These are phyloP conservation scores for Enteromius fasciolatus DNA, from an alignment of 2,797 vertebrate genomes.

Conservation along the genomic window DNA sequence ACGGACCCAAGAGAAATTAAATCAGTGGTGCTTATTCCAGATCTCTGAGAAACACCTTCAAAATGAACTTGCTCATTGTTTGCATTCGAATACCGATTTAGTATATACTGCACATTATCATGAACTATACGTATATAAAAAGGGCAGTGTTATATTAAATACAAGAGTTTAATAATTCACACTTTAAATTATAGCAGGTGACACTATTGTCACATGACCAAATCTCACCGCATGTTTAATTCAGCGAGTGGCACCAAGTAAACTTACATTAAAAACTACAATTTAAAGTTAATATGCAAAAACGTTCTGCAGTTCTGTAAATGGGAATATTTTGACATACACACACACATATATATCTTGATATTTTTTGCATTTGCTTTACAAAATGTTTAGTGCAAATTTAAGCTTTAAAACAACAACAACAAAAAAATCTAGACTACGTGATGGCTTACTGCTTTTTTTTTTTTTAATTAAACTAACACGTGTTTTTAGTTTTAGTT, in stretches of 20 bases:
- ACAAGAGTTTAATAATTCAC: background rate
- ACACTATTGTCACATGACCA: background rate
- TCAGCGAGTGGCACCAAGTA: background rate
- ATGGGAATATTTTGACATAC: too few species aligned
- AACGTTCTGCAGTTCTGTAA: too few species aligned
- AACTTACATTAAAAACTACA: background rate
- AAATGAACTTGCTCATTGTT: background rate
- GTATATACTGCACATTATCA: background rate
- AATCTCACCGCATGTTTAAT: background rate
- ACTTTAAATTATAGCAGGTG: background rate
- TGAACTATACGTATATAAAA: background rate
- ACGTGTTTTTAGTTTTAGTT: too few species aligned
- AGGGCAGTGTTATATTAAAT: background rate
- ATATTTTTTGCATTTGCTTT: too few species aligned
- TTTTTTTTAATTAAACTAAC: too few species aligned
- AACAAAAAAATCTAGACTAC: too few species aligned
- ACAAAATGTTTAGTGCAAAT: too few species aligned
- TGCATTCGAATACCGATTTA: background rate
- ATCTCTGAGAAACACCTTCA: background rate
- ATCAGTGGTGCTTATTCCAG: background rate
- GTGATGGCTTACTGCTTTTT: too few species aligned
- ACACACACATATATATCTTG: too few species aligned
- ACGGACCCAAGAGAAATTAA: background rate
- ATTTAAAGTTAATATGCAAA: too few species aligned
- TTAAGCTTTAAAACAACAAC: too few species aligned